Evolutionary conservation across 2,888 invertebrate genomes (phyloP).

Genomic region (Labia minor): DNA sequence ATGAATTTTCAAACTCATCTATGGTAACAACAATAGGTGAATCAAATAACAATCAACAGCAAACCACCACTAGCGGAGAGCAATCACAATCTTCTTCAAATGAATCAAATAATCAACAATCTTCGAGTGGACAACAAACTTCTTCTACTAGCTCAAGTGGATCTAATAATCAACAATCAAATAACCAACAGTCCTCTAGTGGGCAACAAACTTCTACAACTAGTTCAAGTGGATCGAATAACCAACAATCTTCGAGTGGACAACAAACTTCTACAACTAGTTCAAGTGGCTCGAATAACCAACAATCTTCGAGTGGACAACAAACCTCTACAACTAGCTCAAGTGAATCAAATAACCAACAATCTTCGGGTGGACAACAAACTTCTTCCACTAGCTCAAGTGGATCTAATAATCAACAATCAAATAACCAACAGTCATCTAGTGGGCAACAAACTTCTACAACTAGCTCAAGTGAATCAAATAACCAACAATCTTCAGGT

Average conservation of each 20-base stretch:
- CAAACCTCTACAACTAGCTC: neutral
- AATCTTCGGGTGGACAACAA: neutral
- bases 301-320: neutral
- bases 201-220: too few relatives aligned
- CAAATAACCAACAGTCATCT: neutral
- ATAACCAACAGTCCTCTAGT: neutral
- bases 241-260: neutral
- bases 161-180: neutral
- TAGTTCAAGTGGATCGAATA: neutral
- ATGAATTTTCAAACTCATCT: neutral
- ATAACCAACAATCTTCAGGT: constrained; percentile 14
- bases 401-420: neutral
- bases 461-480: neutral
- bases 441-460: neutral
- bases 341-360: neutral
- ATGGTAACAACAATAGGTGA: neutral
- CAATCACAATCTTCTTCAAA: neutral
- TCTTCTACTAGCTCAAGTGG: neutral
- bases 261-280: neutral
- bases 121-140: neutral
- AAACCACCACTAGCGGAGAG: neutral
- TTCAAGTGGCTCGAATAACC: neutral
- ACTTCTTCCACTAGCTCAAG: neutral
- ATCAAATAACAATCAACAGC: constrained; percentile 1
- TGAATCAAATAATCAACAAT: neutral